Percentiles rank a stretch among this genome's conserved stretches.
These are phyloP conservation scores for Hydrozoanthus gracilis DNA, from an alignment of 92 coral and sea anemone genomes.

Conservation along the genomic window DNA sequence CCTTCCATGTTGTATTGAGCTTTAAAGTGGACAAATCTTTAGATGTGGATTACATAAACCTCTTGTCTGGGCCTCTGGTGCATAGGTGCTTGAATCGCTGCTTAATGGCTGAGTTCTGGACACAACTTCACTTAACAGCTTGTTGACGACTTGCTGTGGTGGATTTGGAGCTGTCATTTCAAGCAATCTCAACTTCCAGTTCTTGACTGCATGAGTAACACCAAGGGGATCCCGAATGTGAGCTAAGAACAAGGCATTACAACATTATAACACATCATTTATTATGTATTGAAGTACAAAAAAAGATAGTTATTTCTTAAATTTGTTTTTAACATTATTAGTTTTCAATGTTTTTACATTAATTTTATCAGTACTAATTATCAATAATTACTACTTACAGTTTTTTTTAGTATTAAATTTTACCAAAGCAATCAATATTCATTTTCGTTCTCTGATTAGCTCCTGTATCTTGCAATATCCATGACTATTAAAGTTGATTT, in stretches of 20 bases:
- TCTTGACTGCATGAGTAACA: slow-evolving; percentile 85
- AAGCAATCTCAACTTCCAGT: slow-evolving; percentile 93
- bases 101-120: slow-evolving; percentile 84
- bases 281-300: no score
- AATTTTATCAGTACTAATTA: no score
- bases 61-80: slow-evolving; percentile 81
- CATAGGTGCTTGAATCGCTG: slow-evolving; percentile 65
- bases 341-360: no score
- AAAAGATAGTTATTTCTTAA: no score
- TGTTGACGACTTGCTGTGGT: slow-evolving; percentile 92
- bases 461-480: not conserved
- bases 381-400: no score
- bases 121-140: slow-evolving; percentile 92
- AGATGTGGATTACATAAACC: slow-evolving; percentile 44
- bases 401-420: no score
- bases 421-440: not conserved
- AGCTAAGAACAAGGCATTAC: slow-evolving; percentile 59
- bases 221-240: slow-evolving; percentile 95
- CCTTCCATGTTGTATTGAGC: no score
- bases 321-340: no score
- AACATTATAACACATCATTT: not conserved
- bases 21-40: no score
- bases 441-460: no score
- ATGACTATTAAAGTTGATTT: not conserved
- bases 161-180: slow-evolving; percentile 98